These are phyloP conservation scores for Petromus typicus DNA, from an alignment of 2,113 vertebrate species.

Conservation along the genomic window DNA sequence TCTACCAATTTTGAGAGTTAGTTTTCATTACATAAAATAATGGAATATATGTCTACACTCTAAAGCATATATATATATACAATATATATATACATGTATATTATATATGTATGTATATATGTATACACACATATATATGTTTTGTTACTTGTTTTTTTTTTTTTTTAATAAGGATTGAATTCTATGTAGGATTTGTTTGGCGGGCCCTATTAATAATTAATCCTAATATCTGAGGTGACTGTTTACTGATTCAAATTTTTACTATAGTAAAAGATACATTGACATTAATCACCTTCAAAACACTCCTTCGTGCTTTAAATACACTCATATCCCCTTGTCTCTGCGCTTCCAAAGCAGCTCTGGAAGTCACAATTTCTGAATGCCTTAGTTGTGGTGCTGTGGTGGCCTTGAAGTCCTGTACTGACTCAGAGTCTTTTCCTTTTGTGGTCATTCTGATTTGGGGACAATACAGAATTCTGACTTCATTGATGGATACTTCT, in stretches of 20 bases:
- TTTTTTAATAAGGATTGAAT: not conserved
- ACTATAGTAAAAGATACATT: not conserved
- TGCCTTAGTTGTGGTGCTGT: not conserved
- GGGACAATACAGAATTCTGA: not conserved
- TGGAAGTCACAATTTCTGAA: not conserved
- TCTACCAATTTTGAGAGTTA: not conserved
- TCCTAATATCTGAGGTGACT: not conserved
- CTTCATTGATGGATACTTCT: not conserved
- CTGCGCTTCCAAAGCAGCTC: not conserved
- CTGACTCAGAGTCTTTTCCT: not conserved
- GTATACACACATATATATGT: not conserved
- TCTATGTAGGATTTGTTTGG: not conserved
- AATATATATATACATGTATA: too few relatives aligned
- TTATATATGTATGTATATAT: too few relatives aligned
- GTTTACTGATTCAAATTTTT: not conserved
- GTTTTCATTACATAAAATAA: not conserved
- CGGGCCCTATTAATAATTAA: not conserved
- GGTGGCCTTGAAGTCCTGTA: not conserved
- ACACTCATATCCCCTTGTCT: not conserved
- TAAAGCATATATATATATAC: not conserved
- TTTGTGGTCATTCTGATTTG: not conserved
- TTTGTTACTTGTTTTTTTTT: not conserved
- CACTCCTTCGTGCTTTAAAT: too few relatives aligned
- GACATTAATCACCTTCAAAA: not conserved
- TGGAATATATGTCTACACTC: not conserved